phyloP scores from a whole-genome alignment of 2,113 vertebrate species.

The Rhea americana region DNA sequence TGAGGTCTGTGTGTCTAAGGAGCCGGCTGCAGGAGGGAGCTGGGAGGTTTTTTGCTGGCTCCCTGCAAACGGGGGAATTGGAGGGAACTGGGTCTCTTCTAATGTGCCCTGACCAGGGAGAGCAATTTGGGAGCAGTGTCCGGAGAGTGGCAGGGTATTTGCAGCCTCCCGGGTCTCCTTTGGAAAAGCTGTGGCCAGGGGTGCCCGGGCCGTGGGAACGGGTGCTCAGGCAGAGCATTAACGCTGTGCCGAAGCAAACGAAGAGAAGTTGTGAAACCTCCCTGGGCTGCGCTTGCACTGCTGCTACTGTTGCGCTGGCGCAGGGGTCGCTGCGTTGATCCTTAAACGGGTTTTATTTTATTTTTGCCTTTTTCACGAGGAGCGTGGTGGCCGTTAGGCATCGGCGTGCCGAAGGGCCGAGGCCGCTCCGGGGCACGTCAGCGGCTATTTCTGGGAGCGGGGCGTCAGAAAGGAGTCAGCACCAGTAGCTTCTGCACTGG shows the following conservation, averaged over 20 bases:
- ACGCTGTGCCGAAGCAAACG: rapidly evolving
- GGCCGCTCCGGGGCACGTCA: background rate
- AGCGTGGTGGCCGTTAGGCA: background rate
- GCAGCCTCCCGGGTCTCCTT: background rate
- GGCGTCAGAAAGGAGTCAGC: background rate
- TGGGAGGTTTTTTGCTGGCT: background rate
- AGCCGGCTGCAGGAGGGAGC: rapidly evolving
- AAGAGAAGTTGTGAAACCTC: background rate
- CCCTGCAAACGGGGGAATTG: background rate
- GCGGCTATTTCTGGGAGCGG: background rate
- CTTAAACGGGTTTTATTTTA: background rate
- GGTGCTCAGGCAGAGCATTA: rapidly evolving
- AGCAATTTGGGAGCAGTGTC: background rate
- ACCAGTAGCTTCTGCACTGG: background rate
- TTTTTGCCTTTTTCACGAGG: background rate
- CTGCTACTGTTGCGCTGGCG: rapidly evolving
- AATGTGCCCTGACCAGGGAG: no score
- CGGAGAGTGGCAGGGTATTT: no score
- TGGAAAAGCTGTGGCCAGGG: rapidly evolving
- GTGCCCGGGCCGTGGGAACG: background rate
- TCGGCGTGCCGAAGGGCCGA: rapidly evolving
- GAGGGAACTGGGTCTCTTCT: rapidly evolving
- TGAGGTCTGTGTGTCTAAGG: rapidly evolving
- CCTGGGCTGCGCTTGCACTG: rapidly evolving
- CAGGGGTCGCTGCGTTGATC: background rate